Conservation (phyloP, 1,140 invertebrate species). For the Brachionus manjavacas region DNA sequence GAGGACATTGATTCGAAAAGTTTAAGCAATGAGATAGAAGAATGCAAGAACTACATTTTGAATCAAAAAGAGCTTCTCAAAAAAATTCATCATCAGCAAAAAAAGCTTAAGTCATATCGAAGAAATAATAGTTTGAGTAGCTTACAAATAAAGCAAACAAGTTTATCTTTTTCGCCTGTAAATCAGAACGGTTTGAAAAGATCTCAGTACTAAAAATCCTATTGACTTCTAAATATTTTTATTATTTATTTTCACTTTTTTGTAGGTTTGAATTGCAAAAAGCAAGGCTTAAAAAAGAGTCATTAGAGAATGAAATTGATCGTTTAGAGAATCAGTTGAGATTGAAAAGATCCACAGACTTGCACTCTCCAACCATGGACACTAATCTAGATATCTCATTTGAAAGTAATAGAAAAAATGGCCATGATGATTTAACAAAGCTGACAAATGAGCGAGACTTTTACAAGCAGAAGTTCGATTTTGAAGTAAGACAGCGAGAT, state of each 20-base stretch:
- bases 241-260: not conserved
- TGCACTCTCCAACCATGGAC: not conserved
- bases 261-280: slow-evolving; percentile 3
- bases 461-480: not conserved
- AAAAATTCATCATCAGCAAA: slow-evolving; percentile 39
- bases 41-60: slow-evolving; percentile 31
- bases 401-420: not conserved
- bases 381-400: not conserved
- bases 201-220: not conserved
- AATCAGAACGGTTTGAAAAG: not conserved
- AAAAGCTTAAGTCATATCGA: not conserved
- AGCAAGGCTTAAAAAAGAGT: not conserved
- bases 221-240: not conserved
- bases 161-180: not conserved
- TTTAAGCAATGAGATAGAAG: not conserved
- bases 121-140: not conserved
- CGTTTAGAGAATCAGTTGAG: not conserved
- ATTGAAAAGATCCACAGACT: not conserved
- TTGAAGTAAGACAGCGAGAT: not conserved
- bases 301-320: slow-evolving; percentile 10
- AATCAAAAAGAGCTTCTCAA: slow-evolving; percentile 25
- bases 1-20: not conserved
- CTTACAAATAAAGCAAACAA: not conserved
- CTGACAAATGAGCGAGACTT: not conserved
- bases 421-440: not conserved